Conservation (phyloP, 1,140 invertebrate genomes). For the Apis cerana region DNA sequence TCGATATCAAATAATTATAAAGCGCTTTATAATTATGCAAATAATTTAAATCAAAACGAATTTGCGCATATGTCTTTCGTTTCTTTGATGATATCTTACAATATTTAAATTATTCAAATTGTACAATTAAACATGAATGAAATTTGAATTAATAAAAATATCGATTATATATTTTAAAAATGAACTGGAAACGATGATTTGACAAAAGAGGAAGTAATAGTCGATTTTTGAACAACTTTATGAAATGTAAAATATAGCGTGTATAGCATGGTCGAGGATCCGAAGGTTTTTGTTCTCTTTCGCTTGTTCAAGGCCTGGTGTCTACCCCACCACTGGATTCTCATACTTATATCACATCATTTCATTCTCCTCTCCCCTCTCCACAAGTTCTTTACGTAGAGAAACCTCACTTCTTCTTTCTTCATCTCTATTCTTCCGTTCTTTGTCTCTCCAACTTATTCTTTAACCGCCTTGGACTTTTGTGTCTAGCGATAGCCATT, state of each 20-base stretch:
- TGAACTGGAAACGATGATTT: neutral
- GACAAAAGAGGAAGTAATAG: neutral
- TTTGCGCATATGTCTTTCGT: neutral
- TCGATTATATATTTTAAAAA: no score
- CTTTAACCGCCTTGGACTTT: neutral
- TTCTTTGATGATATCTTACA: neutral
- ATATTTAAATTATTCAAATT: neutral
- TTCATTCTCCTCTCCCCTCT: constrained; percentile 37
- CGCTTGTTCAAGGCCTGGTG: constrained; percentile 59
- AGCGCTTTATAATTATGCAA: neutral
- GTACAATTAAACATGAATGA: no score
- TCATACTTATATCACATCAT: constrained; percentile 64
- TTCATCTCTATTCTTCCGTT: constrained; percentile 35
- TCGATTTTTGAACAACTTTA: constrained; percentile 21
- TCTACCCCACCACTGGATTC: constrained; percentile 48
- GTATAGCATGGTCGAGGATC: constrained; percentile 30
- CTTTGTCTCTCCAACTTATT: constrained; percentile 9
- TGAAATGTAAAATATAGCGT: neutral
- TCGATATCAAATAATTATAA: neutral
- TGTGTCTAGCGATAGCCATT: constrained; percentile 19
- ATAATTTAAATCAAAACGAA: neutral
- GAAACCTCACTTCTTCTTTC: constrained; percentile 31
- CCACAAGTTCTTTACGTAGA: constrained; percentile 16
- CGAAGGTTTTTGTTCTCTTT: constrained; percentile 54
- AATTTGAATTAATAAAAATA: no score